Evolutionary conservation across 1,140 invertebrate genomes (phyloP).

Genomic region (silkworm (Bombyx mori)): DNA sequence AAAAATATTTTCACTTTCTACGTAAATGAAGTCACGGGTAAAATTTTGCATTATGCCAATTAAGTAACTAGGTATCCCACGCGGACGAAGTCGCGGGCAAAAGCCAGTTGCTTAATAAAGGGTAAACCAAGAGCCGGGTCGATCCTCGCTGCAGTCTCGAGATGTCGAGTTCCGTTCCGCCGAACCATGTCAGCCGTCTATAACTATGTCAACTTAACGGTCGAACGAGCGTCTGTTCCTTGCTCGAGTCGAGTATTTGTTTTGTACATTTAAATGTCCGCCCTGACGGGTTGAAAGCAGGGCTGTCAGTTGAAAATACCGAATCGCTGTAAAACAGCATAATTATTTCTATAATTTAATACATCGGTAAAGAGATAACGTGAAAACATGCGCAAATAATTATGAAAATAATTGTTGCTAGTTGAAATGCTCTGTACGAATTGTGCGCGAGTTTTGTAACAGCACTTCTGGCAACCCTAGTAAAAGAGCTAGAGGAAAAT

Average conservation of each 20-base stretch:
- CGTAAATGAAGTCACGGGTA: no score
- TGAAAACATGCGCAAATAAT: not conserved
- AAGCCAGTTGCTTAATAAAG: no score
- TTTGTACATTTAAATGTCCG: constrained; percentile 25
- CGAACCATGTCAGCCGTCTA: constrained; percentile 33
- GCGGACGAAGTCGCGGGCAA: no score
- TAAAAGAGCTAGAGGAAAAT: no score
- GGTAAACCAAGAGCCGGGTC: not conserved
- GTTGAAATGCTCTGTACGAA: not conserved
- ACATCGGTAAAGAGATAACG: not conserved
- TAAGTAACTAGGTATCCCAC: no score
- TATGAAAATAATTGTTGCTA: not conserved
- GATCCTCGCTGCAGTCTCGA: not conserved
- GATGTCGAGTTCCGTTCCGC: constrained; percentile 1
- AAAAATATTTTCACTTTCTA: no score
- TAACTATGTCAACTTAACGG: constrained; percentile 52
- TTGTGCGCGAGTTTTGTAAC: no score
- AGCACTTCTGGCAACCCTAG: no score
- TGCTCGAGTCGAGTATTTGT: constrained; percentile 29
- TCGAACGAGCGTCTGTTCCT: constrained; percentile 38
- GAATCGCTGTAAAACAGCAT: no score
- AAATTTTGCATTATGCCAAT: no score
- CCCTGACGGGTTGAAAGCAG: no score
- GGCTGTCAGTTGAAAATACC: no score
- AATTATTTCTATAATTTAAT: not conserved